phyloP scores from a whole-genome alignment of 2,113 vertebrate species.

The Brachyhypopomus gauderio region DNA sequence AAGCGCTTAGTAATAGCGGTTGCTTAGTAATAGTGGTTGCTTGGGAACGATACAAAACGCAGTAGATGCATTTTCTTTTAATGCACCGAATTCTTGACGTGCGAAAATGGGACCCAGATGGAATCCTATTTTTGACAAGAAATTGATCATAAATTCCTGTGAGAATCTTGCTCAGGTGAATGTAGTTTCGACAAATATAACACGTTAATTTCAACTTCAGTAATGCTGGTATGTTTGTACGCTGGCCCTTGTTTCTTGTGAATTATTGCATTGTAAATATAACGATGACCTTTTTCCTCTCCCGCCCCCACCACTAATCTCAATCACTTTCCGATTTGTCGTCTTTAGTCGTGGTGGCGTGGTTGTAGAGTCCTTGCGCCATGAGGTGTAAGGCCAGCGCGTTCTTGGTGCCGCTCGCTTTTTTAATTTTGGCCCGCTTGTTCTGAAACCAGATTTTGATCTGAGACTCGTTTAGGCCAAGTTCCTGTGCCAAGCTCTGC shows the following conservation, averaged over 20 bases:
- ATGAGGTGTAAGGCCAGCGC: conserved; percentile 87
- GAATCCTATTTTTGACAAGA: not conserved
- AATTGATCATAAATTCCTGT: not conserved
- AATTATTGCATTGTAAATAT: conserved; percentile 92
- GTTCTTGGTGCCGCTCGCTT: conserved; percentile 86
- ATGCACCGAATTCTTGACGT: too few species aligned
- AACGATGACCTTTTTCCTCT: conserved; percentile 27
- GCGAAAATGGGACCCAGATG: too few species aligned
- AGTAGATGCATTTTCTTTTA: too few species aligned
- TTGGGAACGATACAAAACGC: too few species aligned
- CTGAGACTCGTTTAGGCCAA: conserved; percentile 91
- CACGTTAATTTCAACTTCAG: conserved; percentile 80
- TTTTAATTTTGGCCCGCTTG: conserved; percentile 94
- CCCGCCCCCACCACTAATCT: conserved; percentile 8
- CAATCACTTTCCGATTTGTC: conserved; percentile 98
- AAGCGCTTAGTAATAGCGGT: too few species aligned
- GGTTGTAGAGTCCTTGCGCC: conserved; percentile 94
- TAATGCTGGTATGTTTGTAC: conserved; percentile 96
- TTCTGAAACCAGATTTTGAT: conserved; percentile 98
- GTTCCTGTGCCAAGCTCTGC: conserved; percentile 87
- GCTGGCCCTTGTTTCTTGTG: conserved; percentile 88
- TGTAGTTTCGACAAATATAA: conserved; percentile 39
- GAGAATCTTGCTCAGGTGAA: not conserved
- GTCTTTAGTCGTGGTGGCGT: conserved; percentile 85
- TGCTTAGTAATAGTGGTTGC: too few species aligned